Evolutionary conservation across 2,113 vertebrate species (phyloP), one percentile per base, ranked within the genome.

Genomic region (Acanthisitta chloris): DNA sequence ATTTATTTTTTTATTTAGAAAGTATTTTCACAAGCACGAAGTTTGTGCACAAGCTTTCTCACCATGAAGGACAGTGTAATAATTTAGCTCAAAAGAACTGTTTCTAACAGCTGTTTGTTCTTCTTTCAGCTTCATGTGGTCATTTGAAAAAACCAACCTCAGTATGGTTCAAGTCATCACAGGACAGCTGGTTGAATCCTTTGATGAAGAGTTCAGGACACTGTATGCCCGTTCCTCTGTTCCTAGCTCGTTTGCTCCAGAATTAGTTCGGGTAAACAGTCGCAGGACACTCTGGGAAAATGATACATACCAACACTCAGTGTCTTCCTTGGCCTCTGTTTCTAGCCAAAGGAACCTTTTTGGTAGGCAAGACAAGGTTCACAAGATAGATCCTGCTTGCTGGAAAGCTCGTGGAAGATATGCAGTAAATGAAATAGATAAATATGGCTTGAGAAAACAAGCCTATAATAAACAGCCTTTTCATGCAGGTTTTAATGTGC

Each of bases 81-180:
- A 51, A 11, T 31, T 70, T 1, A 25, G 5, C 64, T 81, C 34
- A 57, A 62, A 71, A 81, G 14, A 74, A 51, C 24, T 34, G 5
- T 78, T 49, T 58, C 81, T 97, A 91, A 97, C 69, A 46, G 40
- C 74, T 23, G 16, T 94, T 95, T 96, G 11, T 96, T 95, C 66
- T 92, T 88, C 61, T 96, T 92, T 55, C 98, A 99, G 99, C 96
- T 99, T 99, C 55, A 98, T 99, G 97, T 99, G 99, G 99, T 99
- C 99, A 43, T 99, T 98, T 97, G 99, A 99, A 96, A 99, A 99
- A 98, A 98, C 99, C 79, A 98, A 99, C 92, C 98, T 99, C 95
- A 99, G 99, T 95, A 99, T 99, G 99, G 98, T 99, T 76, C 99
- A 99, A 81, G 96, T 99, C 58, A 99, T 99, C 95, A 99, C 98